Conservation (phyloP, 2,888 invertebrate species). For the Caenorhabditis imperialis region DNA sequence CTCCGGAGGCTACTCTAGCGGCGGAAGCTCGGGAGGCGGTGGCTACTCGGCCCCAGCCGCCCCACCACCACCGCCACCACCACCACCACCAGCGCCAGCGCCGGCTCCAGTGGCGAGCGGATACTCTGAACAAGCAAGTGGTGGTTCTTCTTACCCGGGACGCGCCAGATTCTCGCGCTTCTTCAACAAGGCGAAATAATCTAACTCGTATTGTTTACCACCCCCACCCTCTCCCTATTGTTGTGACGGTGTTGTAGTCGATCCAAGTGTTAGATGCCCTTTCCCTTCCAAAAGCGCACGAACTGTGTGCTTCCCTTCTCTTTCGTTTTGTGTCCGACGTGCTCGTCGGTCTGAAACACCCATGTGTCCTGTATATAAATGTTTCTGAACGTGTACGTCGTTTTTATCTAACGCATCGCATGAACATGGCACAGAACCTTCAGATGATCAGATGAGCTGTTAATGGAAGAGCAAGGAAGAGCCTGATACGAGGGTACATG, state of each 20-base stretch:
- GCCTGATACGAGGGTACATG: no score
- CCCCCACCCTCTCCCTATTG: background rate
- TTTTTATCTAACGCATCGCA: conserved; percentile 42
- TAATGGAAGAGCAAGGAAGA: no score
- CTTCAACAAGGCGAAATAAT: conserved; percentile 49
- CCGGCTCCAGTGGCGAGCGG: conserved; percentile 42
- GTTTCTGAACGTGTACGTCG: conserved; percentile 52
- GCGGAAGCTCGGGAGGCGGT: conserved; percentile 24
- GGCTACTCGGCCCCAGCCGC: conserved; percentile 40
- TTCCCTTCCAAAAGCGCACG: background rate
- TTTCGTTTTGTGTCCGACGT: conserved; percentile 2
- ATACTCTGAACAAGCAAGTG: conserved; percentile 58
- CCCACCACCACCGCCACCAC: conserved; percentile 55
- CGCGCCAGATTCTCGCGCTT: conserved; percentile 56
- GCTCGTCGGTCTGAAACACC: conserved; percentile 3
- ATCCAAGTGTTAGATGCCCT: conserved; percentile 15
- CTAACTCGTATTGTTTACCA: conserved; percentile 4
- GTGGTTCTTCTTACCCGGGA: conserved; percentile 52
- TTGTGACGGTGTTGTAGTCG: conserved; percentile 22
- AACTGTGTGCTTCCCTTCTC: background rate
- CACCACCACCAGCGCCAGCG: conserved; percentile 53
- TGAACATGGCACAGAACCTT: no score
- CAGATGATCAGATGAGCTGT: no score
- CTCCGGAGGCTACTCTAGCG: conserved; percentile 33
- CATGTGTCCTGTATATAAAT: conserved; percentile 57